Evolutionary conservation across 2,888 invertebrate species (phyloP).

Genomic region (Andricus quercusramuli): DNA sequence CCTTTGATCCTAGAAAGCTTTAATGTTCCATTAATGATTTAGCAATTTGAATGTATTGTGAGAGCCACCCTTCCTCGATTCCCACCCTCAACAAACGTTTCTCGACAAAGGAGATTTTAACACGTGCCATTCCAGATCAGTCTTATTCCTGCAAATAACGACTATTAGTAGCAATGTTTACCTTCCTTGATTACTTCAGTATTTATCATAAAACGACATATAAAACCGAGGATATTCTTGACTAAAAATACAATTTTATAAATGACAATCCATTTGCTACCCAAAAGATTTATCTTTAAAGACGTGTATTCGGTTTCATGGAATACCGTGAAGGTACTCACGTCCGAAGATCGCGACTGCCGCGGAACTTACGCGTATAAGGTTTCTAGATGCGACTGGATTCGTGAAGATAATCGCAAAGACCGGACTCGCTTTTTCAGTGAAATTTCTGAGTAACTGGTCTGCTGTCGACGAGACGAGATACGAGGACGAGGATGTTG

Average conservation of each 20-base stretch:
- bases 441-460: conserved; percentile 66
- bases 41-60: conserved; percentile 11
- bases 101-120: not conserved
- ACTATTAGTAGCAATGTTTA: not conserved
- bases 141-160: not conserved
- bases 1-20: not conserved
- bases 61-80: conserved; percentile 12
- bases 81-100: conserved; percentile 12
- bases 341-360: not conserved
- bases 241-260: no score
- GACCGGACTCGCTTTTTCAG: conserved; percentile 54
- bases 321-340: conserved; percentile 18
- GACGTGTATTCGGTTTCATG: not conserved
- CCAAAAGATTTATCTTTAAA: not conserved
- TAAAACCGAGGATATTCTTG: no score
- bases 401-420: conserved; percentile 57
- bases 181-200: no score
- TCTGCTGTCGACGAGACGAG: conserved; percentile 52
- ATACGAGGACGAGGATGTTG: conserved; percentile 51
- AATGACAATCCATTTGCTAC: no score
- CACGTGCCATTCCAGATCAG: not conserved
- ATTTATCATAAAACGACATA: no score
- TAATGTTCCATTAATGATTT: conserved; percentile 1
- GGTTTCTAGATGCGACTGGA: conserved; percentile 45
- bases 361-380: conserved; percentile 25